Base-by-base conservation (phyloP, 2,797 vertebrate genomes). In the Austrolebias charrua region DNA sequence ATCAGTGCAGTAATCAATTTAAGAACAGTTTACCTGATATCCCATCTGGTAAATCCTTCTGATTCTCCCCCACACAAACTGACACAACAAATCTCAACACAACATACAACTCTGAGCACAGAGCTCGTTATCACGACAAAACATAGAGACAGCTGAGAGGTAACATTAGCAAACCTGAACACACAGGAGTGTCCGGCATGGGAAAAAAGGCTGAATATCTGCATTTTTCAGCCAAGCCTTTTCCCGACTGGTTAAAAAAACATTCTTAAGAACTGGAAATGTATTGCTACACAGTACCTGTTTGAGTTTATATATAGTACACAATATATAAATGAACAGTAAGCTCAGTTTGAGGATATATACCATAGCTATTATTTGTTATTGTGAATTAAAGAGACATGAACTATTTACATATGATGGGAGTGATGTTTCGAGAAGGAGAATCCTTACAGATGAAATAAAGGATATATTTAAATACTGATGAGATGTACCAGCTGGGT, bases 221-320 rank as follows among this genome's bases (percentile, higher is more conserved):
- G n/a, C 79, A 79, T 71, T 76, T 75, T 73, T 71, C 71, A 67
- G 72, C 76, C 74, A 77, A 84, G 79, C 71, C 67, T 75, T 77
- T 55, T 80, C 86, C 78, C 75, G 78, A 72, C 60, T 69, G 78
- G 75, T 85, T 87, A 81, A 24, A 81, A 84, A 87, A 90, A 91
- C 87, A 90, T 92, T 92, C 89, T 75, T 68, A 69, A 61, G 87
- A 79, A 83, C 77, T 80, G 76, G 80, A 89, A 89, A 89, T 88
- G 86, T 92, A 91, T 91, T 92, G 90, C 90, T 90, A 92, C 90
- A 90, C 87, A 91, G 89, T 86, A 82, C 79, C 88, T 81, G 65
- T 76, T 80, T 78, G 84, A 87, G 81, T 78, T 62, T 63, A 63
- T 63, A 55, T 79, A 81, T 77, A 83, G 44, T 81, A 86, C 66